phyloP scores from a whole-genome alignment of 2,888 invertebrate species.

The Thyatira batis region DNA sequence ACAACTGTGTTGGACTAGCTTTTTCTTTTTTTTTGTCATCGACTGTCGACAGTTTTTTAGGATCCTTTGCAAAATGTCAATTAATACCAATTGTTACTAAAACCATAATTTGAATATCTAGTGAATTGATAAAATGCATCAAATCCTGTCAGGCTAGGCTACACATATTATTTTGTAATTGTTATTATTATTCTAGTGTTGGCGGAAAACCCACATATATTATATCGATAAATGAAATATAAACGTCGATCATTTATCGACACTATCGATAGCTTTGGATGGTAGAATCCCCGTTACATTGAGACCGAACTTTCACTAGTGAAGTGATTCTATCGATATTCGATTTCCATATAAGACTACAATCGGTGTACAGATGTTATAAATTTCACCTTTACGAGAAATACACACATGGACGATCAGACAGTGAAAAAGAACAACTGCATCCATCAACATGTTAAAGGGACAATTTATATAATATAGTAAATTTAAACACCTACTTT shows the following conservation, averaged over 20 bases:
- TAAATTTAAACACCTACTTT: constrained; percentile 35
- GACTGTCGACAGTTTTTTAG: neutral
- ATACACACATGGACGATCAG: too few species aligned
- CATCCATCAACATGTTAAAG: neutral
- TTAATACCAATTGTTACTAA: neutral
- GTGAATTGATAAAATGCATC: neutral
- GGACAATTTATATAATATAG: constrained; percentile 27
- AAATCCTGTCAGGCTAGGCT: neutral
- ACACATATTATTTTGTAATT: neutral
- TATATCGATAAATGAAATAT: neutral
- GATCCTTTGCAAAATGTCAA: neutral
- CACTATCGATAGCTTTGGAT: neutral
- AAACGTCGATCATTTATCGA: neutral
- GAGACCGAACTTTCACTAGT: neutral
- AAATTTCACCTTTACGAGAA: too few species aligned
- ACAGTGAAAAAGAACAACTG: too few species aligned
- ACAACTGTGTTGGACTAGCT: neutral
- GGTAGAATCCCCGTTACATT: neutral
- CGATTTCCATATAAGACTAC: neutral
- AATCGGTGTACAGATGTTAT: neutral
- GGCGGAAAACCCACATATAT: neutral
- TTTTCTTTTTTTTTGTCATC: neutral
- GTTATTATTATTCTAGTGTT: neutral
- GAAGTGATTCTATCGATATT: neutral
- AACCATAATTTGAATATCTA: neutral